Percentiles rank a stretch among this genome's conserved stretches.
These are phyloP conservation scores for Ligdia adustata DNA, from an alignment of 2,888 invertebrate species.

Conservation along the genomic window DNA sequence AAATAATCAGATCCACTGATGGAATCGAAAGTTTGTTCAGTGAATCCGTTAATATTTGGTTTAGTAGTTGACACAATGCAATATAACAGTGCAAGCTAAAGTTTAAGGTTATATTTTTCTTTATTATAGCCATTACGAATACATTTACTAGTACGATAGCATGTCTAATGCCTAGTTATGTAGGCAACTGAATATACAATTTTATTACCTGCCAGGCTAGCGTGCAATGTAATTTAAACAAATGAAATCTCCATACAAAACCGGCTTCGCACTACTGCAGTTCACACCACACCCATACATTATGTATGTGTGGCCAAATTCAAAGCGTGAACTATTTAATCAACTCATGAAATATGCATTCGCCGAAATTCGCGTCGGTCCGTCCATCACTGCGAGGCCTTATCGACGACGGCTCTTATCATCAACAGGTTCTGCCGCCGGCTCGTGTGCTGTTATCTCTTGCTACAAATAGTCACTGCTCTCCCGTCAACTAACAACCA, in stretches of 20 bases:
- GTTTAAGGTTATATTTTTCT: too few species aligned
- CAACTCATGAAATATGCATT: slow-evolving; percentile 83
- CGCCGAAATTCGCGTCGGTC: slow-evolving; percentile 76
- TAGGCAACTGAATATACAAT: slow-evolving; percentile 8
- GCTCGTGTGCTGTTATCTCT: slow-evolving; percentile 81
- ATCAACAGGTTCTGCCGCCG: slow-evolving; percentile 80
- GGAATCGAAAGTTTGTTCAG: too few species aligned
- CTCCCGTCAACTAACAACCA: slow-evolving; percentile 43
- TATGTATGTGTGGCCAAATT: slow-evolving; percentile 59
- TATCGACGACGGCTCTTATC: slow-evolving; percentile 81
- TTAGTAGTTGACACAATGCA: not conserved
- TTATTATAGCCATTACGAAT: not conserved
- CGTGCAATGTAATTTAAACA: slow-evolving; percentile 25
- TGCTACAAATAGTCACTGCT: slow-evolving; percentile 75
- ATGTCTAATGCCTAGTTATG: not conserved
- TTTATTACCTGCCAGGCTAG: slow-evolving; percentile 13
- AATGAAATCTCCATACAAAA: slow-evolving; percentile 29
- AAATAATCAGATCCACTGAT: too few species aligned
- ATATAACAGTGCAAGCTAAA: too few species aligned
- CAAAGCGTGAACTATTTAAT: slow-evolving; percentile 81
- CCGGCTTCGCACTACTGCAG: slow-evolving; percentile 44
- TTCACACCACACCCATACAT: slow-evolving; percentile 53
- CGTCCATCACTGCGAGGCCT: slow-evolving; percentile 76
- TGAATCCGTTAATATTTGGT: too few species aligned
- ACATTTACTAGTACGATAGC: not conserved